Evolutionary conservation across 2,113 vertebrate species (phyloP).

Genomic region (Pyxicephalus adspersus): DNA sequence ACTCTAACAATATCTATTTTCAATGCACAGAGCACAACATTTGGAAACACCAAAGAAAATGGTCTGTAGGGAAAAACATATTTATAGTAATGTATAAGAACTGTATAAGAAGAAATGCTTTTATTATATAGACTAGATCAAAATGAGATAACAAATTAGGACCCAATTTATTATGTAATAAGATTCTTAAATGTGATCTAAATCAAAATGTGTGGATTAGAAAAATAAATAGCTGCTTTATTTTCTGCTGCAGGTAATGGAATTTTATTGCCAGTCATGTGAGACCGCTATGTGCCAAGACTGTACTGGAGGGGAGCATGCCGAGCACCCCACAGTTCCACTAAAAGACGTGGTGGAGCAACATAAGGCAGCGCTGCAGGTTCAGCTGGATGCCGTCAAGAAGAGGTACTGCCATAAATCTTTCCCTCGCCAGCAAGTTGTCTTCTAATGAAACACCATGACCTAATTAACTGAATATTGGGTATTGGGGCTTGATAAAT

Average conservation of each 20-base stretch:
- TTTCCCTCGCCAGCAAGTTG: neutral
- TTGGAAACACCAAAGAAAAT: no score
- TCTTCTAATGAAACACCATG: neutral
- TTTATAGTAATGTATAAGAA: no score
- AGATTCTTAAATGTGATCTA: no score
- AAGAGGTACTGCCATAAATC: constrained; percentile 76
- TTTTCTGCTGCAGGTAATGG: constrained; percentile 85
- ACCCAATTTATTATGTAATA: no score
- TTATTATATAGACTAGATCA: no score
- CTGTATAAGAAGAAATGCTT: no score
- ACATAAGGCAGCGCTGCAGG: constrained; percentile 91
- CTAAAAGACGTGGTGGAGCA: constrained; percentile 95
- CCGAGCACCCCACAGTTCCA: constrained; percentile 91
- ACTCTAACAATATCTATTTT: no score
- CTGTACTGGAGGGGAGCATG: constrained; percentile 91
- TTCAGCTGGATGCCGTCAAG: constrained; percentile 89
- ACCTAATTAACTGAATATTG: neutral
- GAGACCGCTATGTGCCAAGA: constrained; percentile 97
- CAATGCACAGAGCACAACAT: no score
- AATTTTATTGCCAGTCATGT: constrained; percentile 95
- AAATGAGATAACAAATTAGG: no score
- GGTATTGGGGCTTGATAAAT: neutral
- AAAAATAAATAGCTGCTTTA: constrained; percentile 1
- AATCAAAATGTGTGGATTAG: no score
- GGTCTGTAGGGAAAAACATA: no score